phyloP scores from a whole-genome alignment of 2,113 vertebrate genomes.

The Pogonocichla stellata region DNA sequence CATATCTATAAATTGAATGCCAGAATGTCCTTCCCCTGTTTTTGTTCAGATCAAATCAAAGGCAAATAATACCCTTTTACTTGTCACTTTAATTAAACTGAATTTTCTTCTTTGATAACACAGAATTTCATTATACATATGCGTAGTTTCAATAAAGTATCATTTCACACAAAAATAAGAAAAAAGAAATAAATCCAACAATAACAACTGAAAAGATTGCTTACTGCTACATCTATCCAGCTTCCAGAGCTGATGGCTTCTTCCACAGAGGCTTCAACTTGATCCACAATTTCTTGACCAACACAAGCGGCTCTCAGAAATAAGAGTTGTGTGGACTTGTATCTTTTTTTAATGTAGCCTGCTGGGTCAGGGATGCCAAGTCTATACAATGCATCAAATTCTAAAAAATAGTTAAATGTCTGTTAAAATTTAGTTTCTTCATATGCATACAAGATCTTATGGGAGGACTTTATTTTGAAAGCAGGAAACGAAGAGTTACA shows the following conservation, averaged over 20 bases:
- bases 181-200: neutral
- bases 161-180: neutral
- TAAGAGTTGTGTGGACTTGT: constrained; percentile 83
- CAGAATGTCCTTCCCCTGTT: neutral
- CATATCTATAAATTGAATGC: neutral
- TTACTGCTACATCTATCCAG: constrained; percentile 91
- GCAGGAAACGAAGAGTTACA: neutral
- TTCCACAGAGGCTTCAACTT: constrained; percentile 93
- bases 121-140: neutral
- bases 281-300: constrained; percentile 87
- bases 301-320: constrained; percentile 88
- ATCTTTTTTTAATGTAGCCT: constrained; percentile 90
- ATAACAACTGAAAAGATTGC: neutral
- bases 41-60: neutral
- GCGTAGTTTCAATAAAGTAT: neutral
- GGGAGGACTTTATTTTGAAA: neutral
- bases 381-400: constrained; percentile 89
- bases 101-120: neutral
- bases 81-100: neutral
- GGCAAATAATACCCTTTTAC: neutral
- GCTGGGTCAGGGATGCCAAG: constrained; percentile 92
- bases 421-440: neutral
- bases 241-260: constrained; percentile 89
- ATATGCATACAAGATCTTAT: neutral
- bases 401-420: constrained; percentile 68